Evolutionary conservation across 2,113 vertebrate genomes (phyloP).

Genomic region (Gobiocypris rarus): DNA sequence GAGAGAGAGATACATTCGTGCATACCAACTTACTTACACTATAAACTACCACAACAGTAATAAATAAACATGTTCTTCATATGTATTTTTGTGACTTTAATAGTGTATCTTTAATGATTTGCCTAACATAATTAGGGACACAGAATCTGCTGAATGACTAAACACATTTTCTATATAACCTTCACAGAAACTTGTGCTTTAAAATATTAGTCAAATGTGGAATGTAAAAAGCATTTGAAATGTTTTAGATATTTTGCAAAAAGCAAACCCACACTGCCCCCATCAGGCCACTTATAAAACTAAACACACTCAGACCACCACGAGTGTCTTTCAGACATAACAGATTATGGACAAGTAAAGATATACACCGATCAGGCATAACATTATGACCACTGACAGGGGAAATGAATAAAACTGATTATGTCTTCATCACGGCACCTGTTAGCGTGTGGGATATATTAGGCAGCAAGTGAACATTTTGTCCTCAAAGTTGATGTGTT

Average conservation of each 20-base stretch:
- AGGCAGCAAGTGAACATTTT: too few species aligned
- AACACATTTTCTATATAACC: background rate
- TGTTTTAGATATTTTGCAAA: background rate
- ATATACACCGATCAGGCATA: background rate
- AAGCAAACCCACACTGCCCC: slow-evolving; percentile 22
- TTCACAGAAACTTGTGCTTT: background rate
- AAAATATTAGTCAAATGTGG: background rate
- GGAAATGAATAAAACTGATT: too few species aligned
- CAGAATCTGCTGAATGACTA: background rate
- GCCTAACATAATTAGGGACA: background rate
- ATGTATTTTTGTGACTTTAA: background rate
- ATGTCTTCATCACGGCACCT: too few species aligned
- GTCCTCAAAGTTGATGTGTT: too few species aligned
- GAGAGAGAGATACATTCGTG: too few species aligned
- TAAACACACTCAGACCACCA: background rate
- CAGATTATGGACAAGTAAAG: too few species aligned
- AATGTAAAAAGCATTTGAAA: background rate
- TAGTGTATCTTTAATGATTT: background rate
- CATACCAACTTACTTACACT: slow-evolving; percentile 5
- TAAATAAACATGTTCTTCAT: background rate
- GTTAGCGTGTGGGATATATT: too few species aligned
- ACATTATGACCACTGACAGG: too few species aligned
- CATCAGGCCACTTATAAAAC: background rate
- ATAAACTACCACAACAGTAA: background rate
- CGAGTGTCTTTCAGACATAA: background rate